phyloP scores from a whole-genome alignment of 2,113 vertebrate species.

The Callospermophilus lateralis region DNA sequence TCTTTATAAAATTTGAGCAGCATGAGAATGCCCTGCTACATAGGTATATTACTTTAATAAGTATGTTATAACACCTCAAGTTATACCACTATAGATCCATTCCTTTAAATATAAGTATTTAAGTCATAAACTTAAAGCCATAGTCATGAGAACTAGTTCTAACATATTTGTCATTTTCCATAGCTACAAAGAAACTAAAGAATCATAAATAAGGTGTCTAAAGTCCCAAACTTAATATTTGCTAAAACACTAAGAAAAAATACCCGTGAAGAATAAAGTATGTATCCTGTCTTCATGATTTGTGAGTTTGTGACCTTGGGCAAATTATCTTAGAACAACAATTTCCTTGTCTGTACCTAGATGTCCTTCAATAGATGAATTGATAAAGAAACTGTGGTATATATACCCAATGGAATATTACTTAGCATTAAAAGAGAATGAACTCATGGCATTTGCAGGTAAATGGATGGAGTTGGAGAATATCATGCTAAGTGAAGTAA shows the following conservation, averaged over 20 bases:
- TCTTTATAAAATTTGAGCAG: not conserved
- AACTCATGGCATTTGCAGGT: too few species aligned
- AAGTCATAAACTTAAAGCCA: not conserved
- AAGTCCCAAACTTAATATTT: not conserved
- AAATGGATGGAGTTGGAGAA: too few species aligned
- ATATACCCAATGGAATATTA: too few species aligned
- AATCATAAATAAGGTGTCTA: conserved; percentile 5
- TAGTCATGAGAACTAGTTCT: not conserved
- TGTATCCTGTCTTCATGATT: not conserved
- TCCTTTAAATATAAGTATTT: conserved; percentile 26
- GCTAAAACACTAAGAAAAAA: not conserved
- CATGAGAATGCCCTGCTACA: not conserved
- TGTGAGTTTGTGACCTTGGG: not conserved
- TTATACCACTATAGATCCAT: not conserved
- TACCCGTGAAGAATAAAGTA: not conserved
- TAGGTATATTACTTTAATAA: conserved; percentile 10
- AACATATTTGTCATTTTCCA: not conserved
- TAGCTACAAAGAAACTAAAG: conserved; percentile 4
- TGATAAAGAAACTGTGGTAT: too few species aligned
- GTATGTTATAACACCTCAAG: not conserved
- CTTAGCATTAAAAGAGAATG: too few species aligned
- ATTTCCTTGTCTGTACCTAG: not conserved
- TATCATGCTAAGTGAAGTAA: too few species aligned
- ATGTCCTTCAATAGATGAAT: too few species aligned
- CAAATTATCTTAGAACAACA: not conserved